Base-by-base conservation (phyloP, 2,888 invertebrate species). In the Myathropa florea region DNA sequence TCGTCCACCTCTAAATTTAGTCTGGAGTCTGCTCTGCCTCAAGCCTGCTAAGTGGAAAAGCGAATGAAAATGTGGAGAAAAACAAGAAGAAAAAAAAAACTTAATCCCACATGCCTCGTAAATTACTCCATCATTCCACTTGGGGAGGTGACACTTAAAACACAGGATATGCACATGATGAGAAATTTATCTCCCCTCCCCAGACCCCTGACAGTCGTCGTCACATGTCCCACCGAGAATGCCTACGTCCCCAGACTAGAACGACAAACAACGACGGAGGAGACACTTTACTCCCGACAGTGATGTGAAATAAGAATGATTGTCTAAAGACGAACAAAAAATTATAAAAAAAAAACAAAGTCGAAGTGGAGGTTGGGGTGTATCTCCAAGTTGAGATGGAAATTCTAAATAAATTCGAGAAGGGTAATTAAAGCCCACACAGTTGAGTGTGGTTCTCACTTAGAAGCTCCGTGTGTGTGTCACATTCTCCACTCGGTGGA, bases 91-190 rank as follows among this genome's bases (percentile, higher is more conserved):
- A 26, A 28, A 28, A 18, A 30, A 59, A 46, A 70, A 36, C 57
- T 39, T 64, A 36, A 83, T 23, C 75, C 75, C 75, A 79, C 70
- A 75, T 70, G 75, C 30, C 64, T 80, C 80, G 70, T 84, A 84
- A 84, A 84, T 83, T 83, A 83, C 75, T 83, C 83, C 79, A 73
- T 84, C 79, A 80, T 21, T 75, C 28, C 53, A 65, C 63, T 53
- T 46, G 46, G 75, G 55, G 80, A 84, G 75, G 83, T 80, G 83
- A 84, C 83, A 84, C 80, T 84, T 76, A 76, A 60, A 85, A 85
- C 67, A 85, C 81, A 77, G 81, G 81, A 77, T 85, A 81, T 81
- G 77, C 84, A 81, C 67, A 81, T 77, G 81, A 68, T 77, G 81
- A 72, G 46, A 72, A 61, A 33, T 59, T 4, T 76, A 10, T 65